phyloP scores from a whole-genome alignment of 2,113 vertebrate genomes.

The Pangasianodon hypophthalmus region DNA sequence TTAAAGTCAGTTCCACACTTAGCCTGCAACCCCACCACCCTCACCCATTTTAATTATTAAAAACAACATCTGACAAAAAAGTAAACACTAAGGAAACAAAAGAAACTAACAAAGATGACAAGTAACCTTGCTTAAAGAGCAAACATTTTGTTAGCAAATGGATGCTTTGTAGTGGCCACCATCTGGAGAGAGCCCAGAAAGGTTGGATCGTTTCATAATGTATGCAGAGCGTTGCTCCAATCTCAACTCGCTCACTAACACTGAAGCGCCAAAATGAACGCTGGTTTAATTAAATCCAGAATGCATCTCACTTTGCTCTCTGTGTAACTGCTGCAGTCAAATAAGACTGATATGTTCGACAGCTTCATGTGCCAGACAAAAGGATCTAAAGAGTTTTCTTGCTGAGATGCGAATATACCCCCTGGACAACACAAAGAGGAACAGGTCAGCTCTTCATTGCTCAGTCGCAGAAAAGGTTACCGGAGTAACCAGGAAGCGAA shows the following conservation, averaged over 20 bases:
- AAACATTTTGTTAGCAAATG: constrained; percentile 46
- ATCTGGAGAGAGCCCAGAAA: constrained; percentile 47
- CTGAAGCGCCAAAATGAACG: not conserved
- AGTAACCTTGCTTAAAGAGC: constrained; percentile 48
- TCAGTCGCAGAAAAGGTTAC: constrained; percentile 35
- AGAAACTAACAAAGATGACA: constrained; percentile 43
- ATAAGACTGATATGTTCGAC: constrained; percentile 44
- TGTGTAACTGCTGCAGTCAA: constrained; percentile 23
- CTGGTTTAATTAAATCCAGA: constrained; percentile 42
- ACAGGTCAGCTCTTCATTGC: constrained; percentile 41
- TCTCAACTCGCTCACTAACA: not conserved
- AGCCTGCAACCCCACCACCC: constrained; percentile 42
- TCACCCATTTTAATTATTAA: constrained; percentile 60
- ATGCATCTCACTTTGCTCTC: not conserved
- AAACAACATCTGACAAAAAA: constrained; percentile 61
- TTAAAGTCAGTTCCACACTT: constrained; percentile 59
- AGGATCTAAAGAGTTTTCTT: constrained; percentile 41
- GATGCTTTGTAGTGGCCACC: constrained; percentile 38
- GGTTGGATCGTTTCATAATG: constrained; percentile 38
- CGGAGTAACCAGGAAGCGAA: constrained; percentile 33
- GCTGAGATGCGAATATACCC: constrained; percentile 42
- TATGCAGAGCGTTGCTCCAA: constrained; percentile 19
- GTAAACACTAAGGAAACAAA: constrained; percentile 41
- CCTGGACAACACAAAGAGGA: constrained; percentile 42
- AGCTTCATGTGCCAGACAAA: constrained; percentile 32